Evolutionary conservation across 2,797 vertebrate species (phyloP).

Genomic region (Thripadectes ignobilis): DNA sequence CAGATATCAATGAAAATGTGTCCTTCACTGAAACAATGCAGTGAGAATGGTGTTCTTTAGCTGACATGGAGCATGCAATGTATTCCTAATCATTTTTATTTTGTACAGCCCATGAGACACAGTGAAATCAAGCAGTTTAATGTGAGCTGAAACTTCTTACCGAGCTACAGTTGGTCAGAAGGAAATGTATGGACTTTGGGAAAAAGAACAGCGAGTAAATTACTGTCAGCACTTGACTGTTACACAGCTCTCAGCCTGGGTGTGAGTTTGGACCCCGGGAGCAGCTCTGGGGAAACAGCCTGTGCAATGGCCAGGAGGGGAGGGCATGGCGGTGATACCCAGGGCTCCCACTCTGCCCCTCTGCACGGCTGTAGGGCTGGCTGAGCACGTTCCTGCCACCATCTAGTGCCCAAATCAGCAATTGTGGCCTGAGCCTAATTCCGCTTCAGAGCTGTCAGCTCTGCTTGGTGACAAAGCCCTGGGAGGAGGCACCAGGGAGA

Average conservation of each 20-base stretch:
- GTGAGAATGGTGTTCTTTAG: neutral
- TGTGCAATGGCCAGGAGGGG: neutral
- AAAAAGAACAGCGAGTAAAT: neutral
- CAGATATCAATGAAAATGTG: neutral
- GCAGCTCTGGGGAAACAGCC: neutral
- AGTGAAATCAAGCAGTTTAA: neutral
- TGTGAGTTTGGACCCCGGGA: no score
- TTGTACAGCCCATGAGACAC: neutral
- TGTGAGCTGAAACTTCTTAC: neutral
- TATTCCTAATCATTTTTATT: neutral
- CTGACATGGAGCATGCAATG: accelerated
- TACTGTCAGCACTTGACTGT: neutral
- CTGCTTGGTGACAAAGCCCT: accelerated
- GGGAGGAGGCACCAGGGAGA: neutral
- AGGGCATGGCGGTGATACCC: neutral
- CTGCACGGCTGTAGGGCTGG: accelerated
- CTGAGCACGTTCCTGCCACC: neutral
- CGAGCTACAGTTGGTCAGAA: neutral
- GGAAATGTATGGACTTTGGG: neutral
- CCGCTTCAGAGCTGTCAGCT: accelerated
- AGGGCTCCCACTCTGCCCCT: no score
- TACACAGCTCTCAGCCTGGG: accelerated
- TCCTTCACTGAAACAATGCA: neutral
- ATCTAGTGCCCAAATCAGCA: neutral
- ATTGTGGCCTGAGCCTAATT: neutral